phyloP scores from a whole-genome alignment of 2,888 invertebrate species.

The Ochropacha duplaris region DNA sequence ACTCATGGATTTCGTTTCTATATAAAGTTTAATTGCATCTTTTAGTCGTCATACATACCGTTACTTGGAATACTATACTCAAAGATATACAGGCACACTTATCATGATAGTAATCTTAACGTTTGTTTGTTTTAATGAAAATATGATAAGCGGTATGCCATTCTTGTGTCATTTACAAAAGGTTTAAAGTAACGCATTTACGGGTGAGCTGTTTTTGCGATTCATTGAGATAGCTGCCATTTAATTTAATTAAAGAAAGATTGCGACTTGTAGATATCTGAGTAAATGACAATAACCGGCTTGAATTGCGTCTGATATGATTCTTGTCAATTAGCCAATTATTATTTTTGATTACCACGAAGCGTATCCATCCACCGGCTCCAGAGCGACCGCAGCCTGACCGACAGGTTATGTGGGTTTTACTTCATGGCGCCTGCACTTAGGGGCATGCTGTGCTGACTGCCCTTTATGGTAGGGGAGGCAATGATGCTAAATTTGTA shows the following conservation, averaged over 20 bases:
- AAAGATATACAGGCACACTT: conserved; percentile 19
- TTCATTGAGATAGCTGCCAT: conserved; percentile 14
- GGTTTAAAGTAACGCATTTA: conserved; percentile 31
- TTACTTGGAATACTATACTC: conserved; percentile 21
- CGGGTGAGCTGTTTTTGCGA: conserved; percentile 27
- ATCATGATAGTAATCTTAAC: conserved; percentile 31
- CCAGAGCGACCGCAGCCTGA: conserved; percentile 28
- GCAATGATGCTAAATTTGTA: too few species aligned
- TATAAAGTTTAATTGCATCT: conserved; percentile 19
- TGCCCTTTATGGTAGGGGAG: too few species aligned
- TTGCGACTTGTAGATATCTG: neutral
- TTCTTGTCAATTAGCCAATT: conserved; percentile 62
- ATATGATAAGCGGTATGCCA: conserved; percentile 43
- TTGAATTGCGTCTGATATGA: conserved; percentile 25
- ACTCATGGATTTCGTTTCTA: neutral
- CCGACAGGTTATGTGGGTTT: conserved; percentile 68
- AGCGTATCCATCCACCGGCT: conserved; percentile 51
- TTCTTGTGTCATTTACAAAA: conserved; percentile 41
- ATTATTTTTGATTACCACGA: conserved; percentile 70
- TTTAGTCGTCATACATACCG: conserved; percentile 9
- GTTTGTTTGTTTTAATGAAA: conserved; percentile 40
- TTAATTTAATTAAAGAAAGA: neutral
- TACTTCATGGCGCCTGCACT: conserved; percentile 39
- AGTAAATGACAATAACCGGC: conserved; percentile 32
- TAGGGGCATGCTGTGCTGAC: conserved; percentile 43